phyloP scores from a whole-genome alignment of 2,113 vertebrate species.

The Hiodon alosoides region DNA sequence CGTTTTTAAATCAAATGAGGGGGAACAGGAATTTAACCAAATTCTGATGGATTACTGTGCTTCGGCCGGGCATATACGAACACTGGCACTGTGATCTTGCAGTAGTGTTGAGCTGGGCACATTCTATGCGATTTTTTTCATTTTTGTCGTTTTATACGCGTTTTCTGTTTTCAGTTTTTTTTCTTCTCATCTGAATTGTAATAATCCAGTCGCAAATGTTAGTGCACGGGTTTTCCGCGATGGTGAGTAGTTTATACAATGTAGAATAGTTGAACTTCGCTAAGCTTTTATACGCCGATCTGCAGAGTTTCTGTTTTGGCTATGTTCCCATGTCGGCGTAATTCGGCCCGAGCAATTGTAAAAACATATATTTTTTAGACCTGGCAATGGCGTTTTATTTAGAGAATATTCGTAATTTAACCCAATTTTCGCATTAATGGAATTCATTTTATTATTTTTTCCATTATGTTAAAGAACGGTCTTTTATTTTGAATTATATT shows the following conservation, averaged over 20 bases:
- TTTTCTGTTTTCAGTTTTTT: constrained; percentile 37
- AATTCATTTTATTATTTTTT: too few relatives aligned
- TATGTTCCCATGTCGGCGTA: constrained; percentile 5
- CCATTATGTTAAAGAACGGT: too few relatives aligned
- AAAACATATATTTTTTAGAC: too few relatives aligned
- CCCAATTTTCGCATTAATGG: too few relatives aligned
- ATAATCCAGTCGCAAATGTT: constrained; percentile 84
- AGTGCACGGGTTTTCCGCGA: constrained; percentile 99
- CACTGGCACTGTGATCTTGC: constrained; percentile 64
- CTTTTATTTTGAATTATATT: too few relatives aligned
- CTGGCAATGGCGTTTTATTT: too few relatives aligned
- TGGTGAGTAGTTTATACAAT: constrained; percentile 79
- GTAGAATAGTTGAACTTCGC: background rate
- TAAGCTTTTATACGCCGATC: background rate
- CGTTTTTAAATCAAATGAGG: constrained; percentile 72
- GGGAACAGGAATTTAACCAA: constrained; percentile 73
- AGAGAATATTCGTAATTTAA: too few relatives aligned
- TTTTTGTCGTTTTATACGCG: constrained; percentile 47
- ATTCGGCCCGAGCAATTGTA: background rate
- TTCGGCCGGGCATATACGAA: constrained; percentile 69
- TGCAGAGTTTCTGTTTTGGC: constrained; percentile 9
- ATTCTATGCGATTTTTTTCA: constrained; percentile 48
- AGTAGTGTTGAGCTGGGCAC: constrained; percentile 64
- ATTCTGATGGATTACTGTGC: constrained; percentile 90
- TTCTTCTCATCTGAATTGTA: constrained; percentile 46